Evolutionary conservation across 2,797 vertebrate genomes (phyloP).

Genomic region (Microcaecilia unicolor): DNA sequence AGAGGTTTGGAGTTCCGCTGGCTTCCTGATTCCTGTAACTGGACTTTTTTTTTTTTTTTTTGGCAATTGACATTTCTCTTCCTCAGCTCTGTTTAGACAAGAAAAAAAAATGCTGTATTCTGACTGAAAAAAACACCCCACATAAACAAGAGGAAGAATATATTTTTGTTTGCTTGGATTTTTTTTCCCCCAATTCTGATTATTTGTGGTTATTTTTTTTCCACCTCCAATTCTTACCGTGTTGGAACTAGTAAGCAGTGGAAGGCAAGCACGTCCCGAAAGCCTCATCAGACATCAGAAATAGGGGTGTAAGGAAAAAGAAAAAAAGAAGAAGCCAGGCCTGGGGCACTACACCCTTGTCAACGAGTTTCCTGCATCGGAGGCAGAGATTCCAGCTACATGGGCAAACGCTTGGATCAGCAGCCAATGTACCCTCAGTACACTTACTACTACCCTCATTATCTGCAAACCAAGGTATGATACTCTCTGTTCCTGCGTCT

Average conservation of each 20-base stretch:
- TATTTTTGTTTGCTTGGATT: neutral
- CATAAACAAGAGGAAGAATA: too few relatives aligned
- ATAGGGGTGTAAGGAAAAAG: too few relatives aligned
- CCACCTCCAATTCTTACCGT: conserved; percentile 38
- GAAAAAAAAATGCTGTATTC: conserved; percentile 26
- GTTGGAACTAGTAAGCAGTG: conserved; percentile 50
- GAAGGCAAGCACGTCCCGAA: conserved; percentile 45
- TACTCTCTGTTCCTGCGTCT: conserved; percentile 6
- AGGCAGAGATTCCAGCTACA: conserved; percentile 94
- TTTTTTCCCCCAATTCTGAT: neutral
- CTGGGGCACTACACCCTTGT: conserved; percentile 58
- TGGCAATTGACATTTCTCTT: conserved; percentile 41
- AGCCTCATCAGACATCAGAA: conserved; percentile 52
- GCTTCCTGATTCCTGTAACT: conserved; percentile 38
- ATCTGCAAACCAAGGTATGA: conserved; percentile 91
- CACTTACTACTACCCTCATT: conserved; percentile 96
- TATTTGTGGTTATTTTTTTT: conserved; percentile 21
- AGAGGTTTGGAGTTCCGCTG: conserved; percentile 40
- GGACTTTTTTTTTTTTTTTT: conserved; percentile 41
- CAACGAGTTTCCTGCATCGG: conserved; percentile 79
- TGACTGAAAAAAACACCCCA: conserved; percentile 28
- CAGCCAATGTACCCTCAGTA: conserved; percentile 98
- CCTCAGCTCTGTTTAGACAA: conserved; percentile 19
- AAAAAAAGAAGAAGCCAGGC: too few relatives aligned
- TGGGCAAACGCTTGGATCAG: conserved; percentile 98